These are phyloP conservation scores for Stegodyphus dumicola DNA, from an alignment of 1,140 invertebrate species.

Conservation along the genomic window DNA sequence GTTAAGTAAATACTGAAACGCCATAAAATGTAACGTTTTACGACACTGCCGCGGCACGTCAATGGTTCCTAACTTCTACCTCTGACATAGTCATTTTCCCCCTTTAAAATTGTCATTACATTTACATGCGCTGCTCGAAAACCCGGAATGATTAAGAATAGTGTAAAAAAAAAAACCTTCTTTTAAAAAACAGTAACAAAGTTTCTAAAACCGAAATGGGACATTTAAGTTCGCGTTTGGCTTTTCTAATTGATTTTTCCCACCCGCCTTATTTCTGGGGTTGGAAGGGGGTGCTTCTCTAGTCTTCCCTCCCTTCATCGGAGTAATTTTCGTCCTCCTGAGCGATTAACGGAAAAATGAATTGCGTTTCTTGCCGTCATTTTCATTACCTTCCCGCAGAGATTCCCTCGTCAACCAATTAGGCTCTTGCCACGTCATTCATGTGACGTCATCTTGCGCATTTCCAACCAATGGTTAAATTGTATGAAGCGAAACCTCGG, in stretches of 20 bases:
- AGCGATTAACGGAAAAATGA: conserved; percentile 46
- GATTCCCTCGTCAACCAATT: conserved; percentile 17
- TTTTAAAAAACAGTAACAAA: conserved; percentile 7
- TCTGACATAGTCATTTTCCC: too few relatives aligned
- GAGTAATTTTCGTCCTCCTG: background rate
- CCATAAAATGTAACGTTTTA: too few relatives aligned
- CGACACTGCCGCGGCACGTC: too few relatives aligned
- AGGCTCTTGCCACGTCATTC: conserved; percentile 10
- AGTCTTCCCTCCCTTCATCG: too few relatives aligned
- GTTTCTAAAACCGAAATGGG: conserved; percentile 10
- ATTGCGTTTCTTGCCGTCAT: conserved; percentile 36
- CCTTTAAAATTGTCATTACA: too few relatives aligned
- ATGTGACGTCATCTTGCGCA: background rate
- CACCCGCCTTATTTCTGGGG: too few relatives aligned
- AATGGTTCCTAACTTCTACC: too few relatives aligned
- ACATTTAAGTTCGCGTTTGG: background rate
- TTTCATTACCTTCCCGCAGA: conserved; percentile 35
- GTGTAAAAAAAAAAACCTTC: background rate
- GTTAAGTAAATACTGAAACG: too few relatives aligned
- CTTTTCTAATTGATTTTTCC: conserved; percentile 33
- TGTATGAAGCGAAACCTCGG: background rate
- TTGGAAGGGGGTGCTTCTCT: background rate
- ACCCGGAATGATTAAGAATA: too few relatives aligned
- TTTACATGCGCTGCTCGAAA: too few relatives aligned
- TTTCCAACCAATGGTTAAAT: too few relatives aligned